Evolutionary conservation across 2,113 vertebrate genomes (phyloP), one percentile per base, ranked within the genome.

Genomic region (Scomber scombrus): DNA sequence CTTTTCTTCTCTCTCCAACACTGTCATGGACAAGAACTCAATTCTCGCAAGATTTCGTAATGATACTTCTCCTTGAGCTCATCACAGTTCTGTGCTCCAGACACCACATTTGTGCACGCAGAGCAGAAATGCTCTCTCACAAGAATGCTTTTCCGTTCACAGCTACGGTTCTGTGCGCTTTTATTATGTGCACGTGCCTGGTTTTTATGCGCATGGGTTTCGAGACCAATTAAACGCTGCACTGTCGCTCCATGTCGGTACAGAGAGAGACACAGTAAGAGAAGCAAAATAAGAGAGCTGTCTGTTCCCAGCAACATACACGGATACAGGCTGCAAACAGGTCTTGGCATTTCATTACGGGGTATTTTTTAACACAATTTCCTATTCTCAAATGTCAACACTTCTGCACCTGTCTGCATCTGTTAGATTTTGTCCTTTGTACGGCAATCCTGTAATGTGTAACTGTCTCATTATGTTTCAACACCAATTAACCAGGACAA

Each of bases 321-420:
- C 26, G 57, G 18, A 23, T 0, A 72, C 45, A 12, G 11, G 50
- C 55, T 64, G 67, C 49, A 76, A 63, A 75, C 63, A 73, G 52
- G 46, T n/a, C 66, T 46, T 73, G 74, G 73, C 64, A 86, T 82
- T 80, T 84, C 70, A 88, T 76, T 51, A 72, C 46, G 45, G 57
- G 31, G 62, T 15, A 47, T 61, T 74, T 49, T 26, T 78, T 73
- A 75, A 21, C 49, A 26, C 60, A 29, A 70, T 52, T 82, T 84
- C 63, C n/a, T 34, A 52, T 51, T 71, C 29, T 62, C 51, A 79
- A 81, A 84, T 83, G 73, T 78, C 77, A 75, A 58, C 66, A 67
- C 54, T 45, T 6, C 58, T 63, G 67, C 31, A 58, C 64, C 49
- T 74, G 62, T 78, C 85, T 13, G 46, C 71, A 72, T 55, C 60